Evolutionary conservation across 2,888 invertebrate species (phyloP), one percentile per base, ranked within the genome.

Genomic region (Zaprionus obscuricornis): DNA sequence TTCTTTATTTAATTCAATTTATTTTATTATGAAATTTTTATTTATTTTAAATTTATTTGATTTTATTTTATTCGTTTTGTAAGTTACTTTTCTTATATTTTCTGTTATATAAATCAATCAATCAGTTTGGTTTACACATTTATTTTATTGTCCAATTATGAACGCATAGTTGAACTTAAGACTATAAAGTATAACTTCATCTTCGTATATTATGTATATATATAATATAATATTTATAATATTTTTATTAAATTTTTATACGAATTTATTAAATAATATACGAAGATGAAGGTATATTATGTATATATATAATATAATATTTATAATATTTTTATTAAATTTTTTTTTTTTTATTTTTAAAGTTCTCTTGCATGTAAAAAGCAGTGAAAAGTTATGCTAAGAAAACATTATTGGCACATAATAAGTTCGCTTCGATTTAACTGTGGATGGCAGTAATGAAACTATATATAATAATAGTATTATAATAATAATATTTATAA

Each of bases 131-230:
- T 60, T 47, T 66, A 66, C 50, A 63, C 33, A 47, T n/a, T n/a
- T n/a, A n/a, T 56, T 77, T 83, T 77, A 83, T 83, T 77, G 76
- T 73, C 60, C 70, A 76, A 54, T 70, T 52, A 60, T 60, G 69
- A 76, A 76, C 66, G 45, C 31, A 34, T 22, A 22, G 22, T 7
- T 43, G 59, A 37, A 24, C 49, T 69, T 58, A 62, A 46, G 29
- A 26, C 24, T 56, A 57, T 37, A 16, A 29, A 22, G n/a, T 69
- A 52, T 33, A 47, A 37, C 22, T 59, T 47, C 13, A 29, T 33
- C 29, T 8, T 29, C 10, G 8, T 46, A 16, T 26, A 27, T 22
- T 27, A 11, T 58, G 55, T 29, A 27, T 50, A 45, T 46, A 57
- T 59, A 31, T 64, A 11, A 22, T n/a, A 24, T 22, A 24, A 55